Evolutionary conservation across 2,888 invertebrate genomes (phyloP).

Genomic region (Pristionchus japonicus): DNA sequence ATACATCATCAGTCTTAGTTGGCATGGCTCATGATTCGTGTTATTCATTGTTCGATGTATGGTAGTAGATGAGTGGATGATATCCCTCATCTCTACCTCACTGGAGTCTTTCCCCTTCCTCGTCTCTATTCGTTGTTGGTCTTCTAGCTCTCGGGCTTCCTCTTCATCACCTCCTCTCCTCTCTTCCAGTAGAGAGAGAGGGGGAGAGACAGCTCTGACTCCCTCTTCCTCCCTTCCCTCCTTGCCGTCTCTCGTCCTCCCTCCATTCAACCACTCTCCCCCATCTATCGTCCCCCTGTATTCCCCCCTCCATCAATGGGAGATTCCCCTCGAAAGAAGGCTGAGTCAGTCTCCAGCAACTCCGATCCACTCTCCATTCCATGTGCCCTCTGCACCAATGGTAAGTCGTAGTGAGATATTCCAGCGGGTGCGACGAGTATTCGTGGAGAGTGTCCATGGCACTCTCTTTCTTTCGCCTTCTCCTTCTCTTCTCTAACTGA

Average conservation of each 20-base stretch:
- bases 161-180: constrained; percentile 5
- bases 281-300: background rate
- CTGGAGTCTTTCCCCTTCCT: background rate
- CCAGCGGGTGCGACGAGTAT: background rate
- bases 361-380: background rate
- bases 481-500: background rate
- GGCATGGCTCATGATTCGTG: too few relatives aligned
- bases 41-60: background rate
- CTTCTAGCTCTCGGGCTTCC: constrained; percentile 11
- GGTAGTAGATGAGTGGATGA: background rate
- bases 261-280: background rate
- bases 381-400: background rate
- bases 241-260: background rate
- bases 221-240: constrained; percentile 1
- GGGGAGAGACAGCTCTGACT: background rate
- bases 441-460: background rate
- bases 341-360: background rate
- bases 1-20: too few relatives aligned
- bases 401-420: background rate
- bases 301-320: background rate
- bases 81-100: background rate
- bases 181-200: background rate
- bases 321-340: background rate
- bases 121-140: background rate
- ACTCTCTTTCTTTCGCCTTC: background rate